A percentile compares a stretch with the other conserved stretches of the same genome.
Conservation (phyloP, 2,888 invertebrate genomes). For the Andrena marginata region DNA sequence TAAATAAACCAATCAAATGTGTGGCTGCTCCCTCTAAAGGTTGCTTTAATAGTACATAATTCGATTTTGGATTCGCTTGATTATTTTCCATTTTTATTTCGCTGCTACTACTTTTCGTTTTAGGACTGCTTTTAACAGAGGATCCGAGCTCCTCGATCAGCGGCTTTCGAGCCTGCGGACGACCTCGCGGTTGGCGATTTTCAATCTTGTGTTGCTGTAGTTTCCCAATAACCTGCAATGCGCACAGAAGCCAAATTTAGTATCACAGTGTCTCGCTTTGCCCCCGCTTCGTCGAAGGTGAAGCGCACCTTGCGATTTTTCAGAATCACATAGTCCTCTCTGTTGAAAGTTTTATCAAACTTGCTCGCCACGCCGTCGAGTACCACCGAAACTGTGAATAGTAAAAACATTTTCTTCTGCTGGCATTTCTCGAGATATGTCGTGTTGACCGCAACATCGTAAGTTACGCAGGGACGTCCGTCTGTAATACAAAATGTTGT, state of each 20-base stretch:
- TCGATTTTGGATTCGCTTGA: conserved; percentile 11
- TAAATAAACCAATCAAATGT: conserved; percentile 88
- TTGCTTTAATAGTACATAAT: conserved; percentile 82
- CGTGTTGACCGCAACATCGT: conserved; percentile 94
- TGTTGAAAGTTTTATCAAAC: conserved; percentile 90
- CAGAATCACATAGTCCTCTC: conserved; percentile 89
- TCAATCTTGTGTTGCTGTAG: conserved; percentile 91
- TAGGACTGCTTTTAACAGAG: not conserved
- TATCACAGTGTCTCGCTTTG: conserved; percentile 5
- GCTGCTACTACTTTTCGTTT: not conserved
- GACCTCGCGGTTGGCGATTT: conserved; percentile 88
- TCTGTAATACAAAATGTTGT: conserved; percentile 31
- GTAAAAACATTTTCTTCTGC: conserved; percentile 89
- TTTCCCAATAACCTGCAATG: conserved; percentile 87
- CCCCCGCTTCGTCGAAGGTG: not conserved
- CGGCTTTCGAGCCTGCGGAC: conserved; percentile 83
- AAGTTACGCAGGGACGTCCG: conserved; percentile 89
- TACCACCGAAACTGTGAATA: conserved; percentile 92
- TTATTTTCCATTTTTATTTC: not conserved
- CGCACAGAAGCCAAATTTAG: not conserved
- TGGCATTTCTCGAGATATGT: conserved; percentile 91
- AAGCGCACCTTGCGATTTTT: conserved; percentile 88
- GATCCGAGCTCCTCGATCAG: conserved; percentile 88
- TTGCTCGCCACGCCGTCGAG: conserved; percentile 93
- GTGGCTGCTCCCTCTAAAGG: conserved; percentile 86